Percentiles rank a stretch among this genome's conserved stretches.
These are phyloP conservation scores for Gerris lacustris DNA, from an alignment of 2,888 invertebrate species.

Conservation along the genomic window DNA sequence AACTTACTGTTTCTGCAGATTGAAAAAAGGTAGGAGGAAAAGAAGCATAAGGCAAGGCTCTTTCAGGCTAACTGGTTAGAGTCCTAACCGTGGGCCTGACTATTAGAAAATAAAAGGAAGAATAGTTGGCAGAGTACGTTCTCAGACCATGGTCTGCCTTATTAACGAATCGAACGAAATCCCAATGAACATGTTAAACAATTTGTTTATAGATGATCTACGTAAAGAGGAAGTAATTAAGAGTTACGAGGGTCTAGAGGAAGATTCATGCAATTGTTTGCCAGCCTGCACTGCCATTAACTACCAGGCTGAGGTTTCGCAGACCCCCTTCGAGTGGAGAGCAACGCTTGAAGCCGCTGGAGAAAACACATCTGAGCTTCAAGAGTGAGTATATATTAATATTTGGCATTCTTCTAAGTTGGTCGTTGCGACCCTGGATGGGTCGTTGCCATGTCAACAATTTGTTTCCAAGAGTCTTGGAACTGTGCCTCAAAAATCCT, in stretches of 20 bases:
- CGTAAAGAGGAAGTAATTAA: slow-evolving; percentile 8
- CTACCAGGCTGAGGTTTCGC: slow-evolving; percentile 60
- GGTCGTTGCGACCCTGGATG: too few relatives aligned
- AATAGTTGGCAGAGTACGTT: too few relatives aligned
- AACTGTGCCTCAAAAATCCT: too few relatives aligned
- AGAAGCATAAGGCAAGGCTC: too few relatives aligned
- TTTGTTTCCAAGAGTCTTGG: not conserved
- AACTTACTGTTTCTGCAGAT: too few relatives aligned
- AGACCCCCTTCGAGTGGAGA: slow-evolving; percentile 53
- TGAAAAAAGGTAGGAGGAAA: too few relatives aligned
- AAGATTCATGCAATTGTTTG: slow-evolving; percentile 43
- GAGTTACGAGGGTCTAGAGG: slow-evolving; percentile 9
- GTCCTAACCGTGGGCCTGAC: too few relatives aligned
- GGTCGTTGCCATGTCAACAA: not conserved
- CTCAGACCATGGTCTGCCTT: too few relatives aligned
- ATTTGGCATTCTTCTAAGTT: not conserved
- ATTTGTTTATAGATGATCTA: not conserved
- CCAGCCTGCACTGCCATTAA: slow-evolving; percentile 56
- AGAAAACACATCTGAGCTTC: not conserved
- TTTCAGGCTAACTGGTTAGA: too few relatives aligned
- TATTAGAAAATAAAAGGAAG: too few relatives aligned
- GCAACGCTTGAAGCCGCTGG: slow-evolving; percentile 43
- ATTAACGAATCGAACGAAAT: too few relatives aligned
- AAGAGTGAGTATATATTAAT: not conserved
- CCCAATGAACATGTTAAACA: too few relatives aligned